Evolutionary conservation across 2,113 vertebrate species (phyloP), one percentile per base, ranked within the genome.

Genomic region (Mus musculus): DNA sequence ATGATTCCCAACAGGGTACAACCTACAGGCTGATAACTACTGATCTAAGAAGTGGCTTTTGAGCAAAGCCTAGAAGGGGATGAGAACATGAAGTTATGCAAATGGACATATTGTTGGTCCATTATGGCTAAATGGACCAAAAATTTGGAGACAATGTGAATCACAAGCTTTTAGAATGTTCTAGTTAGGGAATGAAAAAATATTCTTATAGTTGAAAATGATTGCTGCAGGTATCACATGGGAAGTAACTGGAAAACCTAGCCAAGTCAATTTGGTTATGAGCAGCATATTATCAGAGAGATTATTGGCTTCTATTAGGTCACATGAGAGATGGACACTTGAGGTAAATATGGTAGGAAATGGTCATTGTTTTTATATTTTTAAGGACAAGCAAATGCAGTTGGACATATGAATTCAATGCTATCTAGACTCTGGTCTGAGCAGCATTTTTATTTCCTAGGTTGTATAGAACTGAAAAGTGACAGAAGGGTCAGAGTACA

Each of bases 341-440:
- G 52, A 28, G 52, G 20, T 13, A 19, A n/a, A 28, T 24, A 17
- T 33, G 11, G 20, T 75, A n/a, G 92, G 61, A 89, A 89, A 33
- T 71, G 24, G 39, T 42, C 80, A 80, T 0, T 54, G 28, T 94
- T 96, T 33, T 10, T 56, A 7, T 72, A 33, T 49, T 76, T 86
- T 89, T 91, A 89, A 87, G 20, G 28, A 61, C 30, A 9, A 73
- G 4, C 39, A 33, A 91, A 92, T 88, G 20, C 1, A 10, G 26
- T 39, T 42, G 75, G 12, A 16, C 1, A 36, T 39, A 67, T 63
- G 24, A 42, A 78, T 69, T 93, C 7, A 67, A 28, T 76, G n/a
- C 17, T 42, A 77, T 90, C 71, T 69, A 89, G 36, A n/a, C 39
- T 95, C 88, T 75, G n/a, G 9, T n/a, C 39, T 95, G 42, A 59